A percentile compares a stretch with the other conserved stretches of the same genome.
phyloP scores from a whole-genome alignment of 1,140 invertebrate genomes.

The Aphelenchoides fujianensis region DNA sequence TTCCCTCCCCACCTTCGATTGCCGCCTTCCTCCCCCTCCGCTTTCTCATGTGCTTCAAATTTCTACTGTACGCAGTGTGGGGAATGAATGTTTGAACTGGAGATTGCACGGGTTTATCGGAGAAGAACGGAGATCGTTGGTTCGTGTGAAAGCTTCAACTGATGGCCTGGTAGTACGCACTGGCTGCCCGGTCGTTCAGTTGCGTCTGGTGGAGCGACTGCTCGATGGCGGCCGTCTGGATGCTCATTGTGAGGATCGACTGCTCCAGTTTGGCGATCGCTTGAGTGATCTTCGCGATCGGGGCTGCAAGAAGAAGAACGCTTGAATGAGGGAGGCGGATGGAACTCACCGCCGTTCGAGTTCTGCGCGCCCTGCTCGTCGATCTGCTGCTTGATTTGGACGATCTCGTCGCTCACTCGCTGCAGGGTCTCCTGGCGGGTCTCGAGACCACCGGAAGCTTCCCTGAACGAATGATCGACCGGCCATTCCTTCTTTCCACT shows the following conservation, averaged over 20 bases:
- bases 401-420: constrained; percentile 76
- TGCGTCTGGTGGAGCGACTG: constrained; percentile 67
- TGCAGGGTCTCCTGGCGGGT: constrained; percentile 76
- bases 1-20: too few relatives aligned
- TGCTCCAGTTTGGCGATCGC: constrained; percentile 76
- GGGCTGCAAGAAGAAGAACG: constrained; percentile 66
- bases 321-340: constrained; percentile 11
- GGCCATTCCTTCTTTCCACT: constrained; percentile 23
- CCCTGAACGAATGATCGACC: constrained; percentile 59
- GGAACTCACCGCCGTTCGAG: constrained; percentile 63
- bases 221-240: constrained; percentile 80
- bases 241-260: constrained; percentile 83
- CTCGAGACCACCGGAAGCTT: constrained; percentile 74
- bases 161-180: constrained; percentile 6
- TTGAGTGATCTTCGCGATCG: constrained; percentile 82
- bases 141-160: constrained; percentile 20
- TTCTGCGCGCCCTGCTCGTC: constrained; percentile 69
- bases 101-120: constrained; percentile 2
- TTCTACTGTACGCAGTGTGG: constrained; percentile 1
- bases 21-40: background rate
- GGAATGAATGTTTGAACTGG: constrained; percentile 19
- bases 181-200: constrained; percentile 12
- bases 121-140: constrained; percentile 20
- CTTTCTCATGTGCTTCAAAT: constrained; percentile 1
- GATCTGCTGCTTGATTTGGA: constrained; percentile 83